Base-by-base conservation (phyloP, 2,797 vertebrate species). In the Halcyon badia region DNA sequence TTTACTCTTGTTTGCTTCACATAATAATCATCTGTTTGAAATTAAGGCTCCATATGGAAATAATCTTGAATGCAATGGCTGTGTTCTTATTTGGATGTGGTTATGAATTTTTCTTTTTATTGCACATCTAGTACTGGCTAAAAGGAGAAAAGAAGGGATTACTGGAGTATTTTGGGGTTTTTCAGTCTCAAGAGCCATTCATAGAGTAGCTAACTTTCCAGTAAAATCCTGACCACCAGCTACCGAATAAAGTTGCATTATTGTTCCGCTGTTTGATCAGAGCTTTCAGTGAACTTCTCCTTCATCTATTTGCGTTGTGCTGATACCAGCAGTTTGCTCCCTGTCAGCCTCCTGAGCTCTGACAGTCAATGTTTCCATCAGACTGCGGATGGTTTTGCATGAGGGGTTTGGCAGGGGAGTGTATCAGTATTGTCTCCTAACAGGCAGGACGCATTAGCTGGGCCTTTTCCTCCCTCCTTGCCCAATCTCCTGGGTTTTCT, bases 311-410 rank as follows among this genome's bases (percentile, higher is more conserved):
- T 81, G 39, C 51, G 22, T 58, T 82, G 35, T 52, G 80, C 87
- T 88, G 89, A 87, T 68, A 24, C 4, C 82, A 95, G 64, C 57
- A 72, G 14, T 61, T 87, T 60, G 26, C 42, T 89, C 61, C 54
- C 61, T 24, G n/a, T 31, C 69, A 77, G 64, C 60, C 28, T 80
- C 72, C 51, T 4, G 33, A 66, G 51, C 42, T 66, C 72, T 42
- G 62, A 60, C 89, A 86, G 73, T 62, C 37, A 54, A 9, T 6
- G 61, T 85, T 94, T 80, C 87, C 52, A 12, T 87, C 84, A 58
- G 65, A 13, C 22, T 64, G n/a, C 1, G 2, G 52, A 48, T 49
- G 79, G 81, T 83, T 94, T 80, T 71, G 31, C 52, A 6, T 12
- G 51, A 87, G 49, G 39, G 17, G 14, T 58, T 91, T 85, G 49